Evolutionary conservation across 1,140 invertebrate genomes (phyloP).

Genomic region (Drosophila leontia): DNA sequence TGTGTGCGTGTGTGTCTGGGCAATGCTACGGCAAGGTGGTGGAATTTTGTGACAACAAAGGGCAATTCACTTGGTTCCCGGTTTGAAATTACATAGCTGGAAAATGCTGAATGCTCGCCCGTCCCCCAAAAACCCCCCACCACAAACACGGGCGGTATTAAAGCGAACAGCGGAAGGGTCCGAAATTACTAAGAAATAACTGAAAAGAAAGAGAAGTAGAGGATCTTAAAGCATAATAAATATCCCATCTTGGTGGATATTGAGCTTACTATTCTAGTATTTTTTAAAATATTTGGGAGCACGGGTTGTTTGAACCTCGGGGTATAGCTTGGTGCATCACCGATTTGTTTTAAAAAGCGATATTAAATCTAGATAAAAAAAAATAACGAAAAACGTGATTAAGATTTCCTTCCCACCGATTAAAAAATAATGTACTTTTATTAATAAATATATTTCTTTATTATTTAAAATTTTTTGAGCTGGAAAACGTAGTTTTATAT

Average conservation of each 20-base stretch:
- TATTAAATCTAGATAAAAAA: background rate
- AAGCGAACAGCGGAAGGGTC: conserved; percentile 13
- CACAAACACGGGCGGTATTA: conserved; percentile 16
- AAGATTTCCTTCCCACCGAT: too few relatives aligned
- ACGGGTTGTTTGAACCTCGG: background rate
- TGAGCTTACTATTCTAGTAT: background rate
- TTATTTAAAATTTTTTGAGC: too few relatives aligned
- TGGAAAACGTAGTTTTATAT: too few relatives aligned
- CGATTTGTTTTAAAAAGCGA: too few relatives aligned
- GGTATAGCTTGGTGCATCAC: background rate
- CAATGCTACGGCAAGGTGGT: conserved; percentile 56
- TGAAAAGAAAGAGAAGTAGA: background rate
- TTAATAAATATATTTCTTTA: too few relatives aligned
- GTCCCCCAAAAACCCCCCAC: background rate
- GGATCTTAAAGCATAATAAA: background rate
- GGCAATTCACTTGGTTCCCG: conserved; percentile 52
- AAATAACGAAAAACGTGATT: too few relatives aligned
- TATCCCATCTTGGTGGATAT: background rate
- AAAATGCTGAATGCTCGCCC: conserved; percentile 31
- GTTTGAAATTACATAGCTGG: conserved; percentile 60
- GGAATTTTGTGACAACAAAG: conserved; percentile 72
- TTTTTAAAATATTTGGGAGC: background rate
- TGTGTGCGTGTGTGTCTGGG: conserved; percentile 15
- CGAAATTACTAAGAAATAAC: background rate
- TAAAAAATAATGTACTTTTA: too few relatives aligned